Base-by-base conservation (phyloP, 2,888 invertebrate species). In the Melitaea athalia region DNA sequence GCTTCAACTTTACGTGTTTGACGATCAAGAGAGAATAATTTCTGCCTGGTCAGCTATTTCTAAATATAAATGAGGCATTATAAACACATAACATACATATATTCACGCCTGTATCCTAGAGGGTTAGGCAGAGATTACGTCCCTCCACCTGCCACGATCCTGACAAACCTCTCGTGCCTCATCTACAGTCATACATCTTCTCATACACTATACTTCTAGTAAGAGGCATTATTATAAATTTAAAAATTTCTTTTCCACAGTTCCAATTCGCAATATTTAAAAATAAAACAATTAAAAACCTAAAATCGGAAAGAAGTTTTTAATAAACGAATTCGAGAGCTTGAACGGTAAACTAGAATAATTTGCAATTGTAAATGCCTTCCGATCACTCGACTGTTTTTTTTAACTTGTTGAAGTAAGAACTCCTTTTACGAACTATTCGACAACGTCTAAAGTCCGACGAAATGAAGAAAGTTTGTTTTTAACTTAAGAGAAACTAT, bases 391-490 rank as follows among this genome's bases (percentile, higher is more conserved):
- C 62, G 67, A 61, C 45, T 42, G 60, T 33, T 59, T 53, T 64
- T 70, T 70, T 67, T 64, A 57, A 67, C 67, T 67, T 63, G 68
- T 70, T 70, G 68, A 62, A 67, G 61, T 61, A 63, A 62, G 61
- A 69, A 65, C 64, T 69, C 69, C 64, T 69, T 64, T 50, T 15
- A 45, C 43, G 47, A 72, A 67, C 69, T 69, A 70, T 71, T 69
- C 63, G 66, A 57, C 57, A 57, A 52, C 45, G 24, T 49, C 63
- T 33, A 45, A 55, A 61, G 61, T 62, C 55, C 49, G 7, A 33
- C 62, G 66, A 71, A 71, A 71, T 71, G 69, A 69, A 71, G 67
- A 71, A 71, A 71, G 66, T 71, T 71, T 66, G 66, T 53, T 69
- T 66, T 64, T 52, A 69, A 68, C 49, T 61, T 59, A 52, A 59